These are phyloP conservation scores for Dicaeum eximium DNA, from an alignment of 2,113 vertebrate genomes.

Conservation along the genomic window DNA sequence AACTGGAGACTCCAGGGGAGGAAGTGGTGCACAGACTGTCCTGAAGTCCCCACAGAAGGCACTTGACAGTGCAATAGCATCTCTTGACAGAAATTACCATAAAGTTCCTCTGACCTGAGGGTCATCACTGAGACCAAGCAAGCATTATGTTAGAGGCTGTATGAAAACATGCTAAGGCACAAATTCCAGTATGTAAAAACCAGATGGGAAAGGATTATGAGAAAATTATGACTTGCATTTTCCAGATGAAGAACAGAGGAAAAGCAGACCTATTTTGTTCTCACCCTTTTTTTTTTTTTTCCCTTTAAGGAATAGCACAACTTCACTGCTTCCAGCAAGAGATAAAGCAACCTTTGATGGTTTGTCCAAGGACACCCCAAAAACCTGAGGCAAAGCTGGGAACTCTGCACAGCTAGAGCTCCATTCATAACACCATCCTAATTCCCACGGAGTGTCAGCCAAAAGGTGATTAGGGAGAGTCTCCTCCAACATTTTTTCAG, in stretches of 20 bases:
- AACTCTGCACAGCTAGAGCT: not conserved
- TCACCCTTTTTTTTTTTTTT: not conserved
- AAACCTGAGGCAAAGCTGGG: not conserved
- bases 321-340: not conserved
- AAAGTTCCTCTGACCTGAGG: not conserved
- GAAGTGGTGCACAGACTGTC: accelerated
- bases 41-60: not conserved
- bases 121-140: not conserved
- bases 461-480: not conserved
- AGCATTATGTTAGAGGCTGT: not conserved
- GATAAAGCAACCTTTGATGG: not conserved
- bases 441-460: not conserved
- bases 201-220: not conserved
- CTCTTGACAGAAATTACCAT: not conserved
- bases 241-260: not conserved
- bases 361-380: not conserved
- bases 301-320: not conserved
- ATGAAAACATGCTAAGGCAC: not conserved
- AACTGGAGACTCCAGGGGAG: not conserved
- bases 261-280: not conserved
- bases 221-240: not conserved
- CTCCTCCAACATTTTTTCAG: not conserved
- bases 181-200: not conserved
- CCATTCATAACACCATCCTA: not conserved
- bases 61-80: not conserved